phyloP scores from a whole-genome alignment of 2,888 invertebrate species.

The Apantesis nais region DNA sequence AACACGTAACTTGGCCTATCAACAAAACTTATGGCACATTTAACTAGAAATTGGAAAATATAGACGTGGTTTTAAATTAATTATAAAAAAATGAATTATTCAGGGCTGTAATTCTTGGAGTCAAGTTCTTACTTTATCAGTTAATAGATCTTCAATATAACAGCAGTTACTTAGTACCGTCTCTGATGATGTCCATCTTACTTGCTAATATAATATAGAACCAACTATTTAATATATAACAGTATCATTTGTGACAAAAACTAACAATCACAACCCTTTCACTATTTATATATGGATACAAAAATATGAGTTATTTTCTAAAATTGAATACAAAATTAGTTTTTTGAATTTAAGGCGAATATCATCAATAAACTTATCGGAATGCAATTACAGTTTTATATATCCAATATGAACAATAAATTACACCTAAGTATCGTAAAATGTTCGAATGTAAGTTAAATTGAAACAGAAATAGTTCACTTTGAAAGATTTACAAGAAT shows the following conservation, averaged over 20 bases:
- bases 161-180: not conserved
- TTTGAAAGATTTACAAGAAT: not conserved
- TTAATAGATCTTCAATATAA: not conserved
- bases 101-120: not conserved
- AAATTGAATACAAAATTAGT: not conserved
- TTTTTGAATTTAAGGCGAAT: not conserved
- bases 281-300: not conserved
- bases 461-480: not conserved
- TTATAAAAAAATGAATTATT: not conserved
- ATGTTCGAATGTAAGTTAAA: not conserved
- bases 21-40: slow-evolving; percentile 6
- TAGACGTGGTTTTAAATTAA: too few relatives aligned
- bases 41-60: not conserved
- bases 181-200: not conserved
- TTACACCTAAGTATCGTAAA: not conserved
- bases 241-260: slow-evolving; percentile 43
- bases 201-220: not conserved
- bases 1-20: not conserved
- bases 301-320: not conserved
- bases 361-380: not conserved
- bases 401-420: not conserved
- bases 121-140: not conserved
- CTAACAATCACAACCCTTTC: slow-evolving; percentile 31
- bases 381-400: not conserved
- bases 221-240: slow-evolving; percentile 3